Base-by-base conservation (phyloP, 1,140 invertebrate species). In the Aradophagus sp. region DNA sequence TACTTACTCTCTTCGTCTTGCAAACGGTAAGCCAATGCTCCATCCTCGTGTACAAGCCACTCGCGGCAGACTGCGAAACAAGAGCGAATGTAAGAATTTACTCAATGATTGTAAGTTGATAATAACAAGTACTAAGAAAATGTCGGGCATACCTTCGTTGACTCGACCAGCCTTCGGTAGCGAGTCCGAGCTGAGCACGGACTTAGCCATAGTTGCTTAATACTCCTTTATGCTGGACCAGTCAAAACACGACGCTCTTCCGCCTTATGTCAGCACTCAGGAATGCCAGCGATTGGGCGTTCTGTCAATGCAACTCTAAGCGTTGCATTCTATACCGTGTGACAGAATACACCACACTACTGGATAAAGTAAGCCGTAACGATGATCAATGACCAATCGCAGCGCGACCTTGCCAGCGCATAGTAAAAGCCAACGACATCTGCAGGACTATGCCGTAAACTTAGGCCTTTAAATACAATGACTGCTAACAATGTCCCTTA, bases 41-140 rank as follows among this genome's bases (percentile, higher is more conserved):
- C 92, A 85, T 98, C 96, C 83, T 97, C 94, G 74, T 95, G 91
- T 31, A 97, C 93, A 62, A 96, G 87, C 95, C 95, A 98, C 86
- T 97, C 92, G 65, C 91, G 89, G 80, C 94, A 93, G 20, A 96
- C 93, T 94, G 85, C 16, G 90, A 90, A 58, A 79, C n/a, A n/a
- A n/a, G n/a, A n/a, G n/a, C n/a, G n/a, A n/a, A n/a, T n/a, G n/a
- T n/a, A n/a, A n/a, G n/a, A n/a, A n/a, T n/a, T n/a, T n/a, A n/a
- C n/a, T n/a, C n/a, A n/a, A n/a, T n/a, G n/a, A n/a, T n/a, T n/a
- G n/a, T n/a, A n/a, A n/a, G n/a, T n/a, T 65, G 42, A 66, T 42
- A 67, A 35, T 34, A 68, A 29, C 16, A 59, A 27, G 55, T 23
- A 68, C 52, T 38, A 13, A 65, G 72, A 75, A 44, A 73, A 47